Percentiles rank a stretch among this genome's conserved stretches.
These are phyloP conservation scores for Scaptomyza parva DNA, from an alignment of 2,888 invertebrate species.

Conservation along the genomic window DNA sequence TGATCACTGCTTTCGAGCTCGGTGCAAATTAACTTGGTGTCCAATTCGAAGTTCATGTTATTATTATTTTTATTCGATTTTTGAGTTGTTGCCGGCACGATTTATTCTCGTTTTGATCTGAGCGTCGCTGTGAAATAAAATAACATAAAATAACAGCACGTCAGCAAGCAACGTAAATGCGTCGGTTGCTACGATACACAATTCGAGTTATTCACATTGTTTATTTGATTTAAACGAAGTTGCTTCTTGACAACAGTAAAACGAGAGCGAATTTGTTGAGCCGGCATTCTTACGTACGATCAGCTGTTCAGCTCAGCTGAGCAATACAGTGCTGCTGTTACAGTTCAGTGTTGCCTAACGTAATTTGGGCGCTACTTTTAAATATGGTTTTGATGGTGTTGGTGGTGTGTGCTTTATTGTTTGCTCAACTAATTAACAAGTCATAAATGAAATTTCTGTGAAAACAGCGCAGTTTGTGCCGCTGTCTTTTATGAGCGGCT, in stretches of 20 bases:
- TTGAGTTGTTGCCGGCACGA: constrained; percentile 21
- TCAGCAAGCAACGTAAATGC: constrained; percentile 35
- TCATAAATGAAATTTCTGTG: constrained; percentile 70
- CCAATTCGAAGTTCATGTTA: constrained; percentile 50
- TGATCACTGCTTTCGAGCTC: constrained; percentile 57
- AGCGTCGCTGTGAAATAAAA: constrained; percentile 33
- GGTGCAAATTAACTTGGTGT: constrained; percentile 56
- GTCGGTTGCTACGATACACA: constrained; percentile 59
- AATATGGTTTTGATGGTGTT: constrained; percentile 1
- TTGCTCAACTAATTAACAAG: constrained; percentile 61
- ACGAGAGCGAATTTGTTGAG: constrained; percentile 14
- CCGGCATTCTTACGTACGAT: constrained; percentile 29
- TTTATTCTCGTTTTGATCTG: constrained; percentile 28
- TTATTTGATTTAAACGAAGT: constrained; percentile 30
- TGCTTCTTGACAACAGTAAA: constrained; percentile 25
- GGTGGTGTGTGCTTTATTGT: constrained; percentile 30
- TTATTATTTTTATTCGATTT: neutral
- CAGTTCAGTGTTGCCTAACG: constrained; percentile 25
- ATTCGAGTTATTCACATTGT: constrained; percentile 38
- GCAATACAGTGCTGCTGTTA: constrained; percentile 19
- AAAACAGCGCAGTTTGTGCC: constrained; percentile 51
- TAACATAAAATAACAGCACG: constrained; percentile 33
- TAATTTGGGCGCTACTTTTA: constrained; percentile 21
- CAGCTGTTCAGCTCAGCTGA: constrained; percentile 41
- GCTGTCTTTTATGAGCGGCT: constrained; percentile 60